Conservation (phyloP, 2,888 invertebrate genomes). For the Mantis religiosa region DNA sequence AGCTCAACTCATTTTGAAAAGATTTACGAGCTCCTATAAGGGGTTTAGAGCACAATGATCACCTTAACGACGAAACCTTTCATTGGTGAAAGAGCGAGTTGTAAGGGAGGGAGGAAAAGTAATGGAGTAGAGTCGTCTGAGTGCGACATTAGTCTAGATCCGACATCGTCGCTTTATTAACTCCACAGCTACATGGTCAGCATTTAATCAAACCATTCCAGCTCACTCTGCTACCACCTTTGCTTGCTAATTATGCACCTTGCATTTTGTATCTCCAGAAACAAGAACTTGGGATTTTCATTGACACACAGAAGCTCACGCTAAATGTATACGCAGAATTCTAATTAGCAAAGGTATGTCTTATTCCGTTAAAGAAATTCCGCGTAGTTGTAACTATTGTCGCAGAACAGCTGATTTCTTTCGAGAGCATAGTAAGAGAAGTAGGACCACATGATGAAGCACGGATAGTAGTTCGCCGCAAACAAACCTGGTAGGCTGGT, state of each 20-base stretch:
- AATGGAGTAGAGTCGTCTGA: neutral
- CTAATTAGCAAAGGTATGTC: too few species aligned
- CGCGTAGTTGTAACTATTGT: too few species aligned
- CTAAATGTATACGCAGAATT: too few species aligned
- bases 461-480: too few species aligned
- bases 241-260: neutral
- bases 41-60: neutral
- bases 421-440: too few species aligned
- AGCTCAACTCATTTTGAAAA: neutral
- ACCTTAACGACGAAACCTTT: neutral
- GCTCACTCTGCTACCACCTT: neutral
- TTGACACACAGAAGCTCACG: too few species aligned
- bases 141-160: neutral
- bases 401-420: too few species aligned
- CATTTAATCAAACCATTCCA: neutral
- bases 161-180: neutral
- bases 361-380: too few species aligned
- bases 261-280: too few species aligned
- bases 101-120: neutral
- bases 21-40: neutral
- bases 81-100: neutral
- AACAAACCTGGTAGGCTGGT: too few species aligned
- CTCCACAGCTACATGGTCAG: neutral
- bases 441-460: too few species aligned
- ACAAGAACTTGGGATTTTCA: too few species aligned